These are phyloP conservation scores for Choristoneura rosaceana DNA, from an alignment of 2,888 invertebrate species.

Conservation along the genomic window DNA sequence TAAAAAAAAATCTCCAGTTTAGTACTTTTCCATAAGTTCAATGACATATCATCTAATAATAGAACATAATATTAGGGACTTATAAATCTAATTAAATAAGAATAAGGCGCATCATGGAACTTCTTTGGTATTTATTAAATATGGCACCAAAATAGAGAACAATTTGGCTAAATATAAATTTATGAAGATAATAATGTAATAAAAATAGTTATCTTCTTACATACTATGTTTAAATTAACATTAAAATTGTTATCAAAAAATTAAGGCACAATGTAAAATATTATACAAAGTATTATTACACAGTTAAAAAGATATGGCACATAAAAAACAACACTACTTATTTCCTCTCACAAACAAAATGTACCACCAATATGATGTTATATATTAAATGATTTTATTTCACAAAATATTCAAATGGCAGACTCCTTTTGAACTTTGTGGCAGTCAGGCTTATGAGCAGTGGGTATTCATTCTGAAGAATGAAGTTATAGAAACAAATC, in stretches of 20 bases:
- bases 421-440: too few relatives aligned
- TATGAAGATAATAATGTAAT: not conserved
- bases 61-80: not conserved
- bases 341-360: not conserved
- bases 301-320: not conserved
- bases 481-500: too few relatives aligned
- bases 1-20: not conserved
- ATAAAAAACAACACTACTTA: not conserved
- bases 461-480: too few relatives aligned
- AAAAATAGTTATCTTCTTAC: not conserved
- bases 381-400: too few relatives aligned
- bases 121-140: constrained; percentile 32
- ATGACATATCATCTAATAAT: not conserved
- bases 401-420: too few relatives aligned
- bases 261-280: not conserved
- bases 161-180: not conserved
- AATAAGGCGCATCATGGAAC: not conserved
- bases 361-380: not conserved
- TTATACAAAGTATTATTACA: not conserved
- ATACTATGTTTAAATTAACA: not conserved
- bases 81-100: not conserved
- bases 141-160: constrained; percentile 12
- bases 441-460: too few relatives aligned
- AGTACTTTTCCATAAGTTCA: not conserved
- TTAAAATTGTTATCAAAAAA: constrained; percentile 4